Evolutionary conservation across 2,113 vertebrate species (phyloP).

Genomic region (Lagopus leucura): DNA sequence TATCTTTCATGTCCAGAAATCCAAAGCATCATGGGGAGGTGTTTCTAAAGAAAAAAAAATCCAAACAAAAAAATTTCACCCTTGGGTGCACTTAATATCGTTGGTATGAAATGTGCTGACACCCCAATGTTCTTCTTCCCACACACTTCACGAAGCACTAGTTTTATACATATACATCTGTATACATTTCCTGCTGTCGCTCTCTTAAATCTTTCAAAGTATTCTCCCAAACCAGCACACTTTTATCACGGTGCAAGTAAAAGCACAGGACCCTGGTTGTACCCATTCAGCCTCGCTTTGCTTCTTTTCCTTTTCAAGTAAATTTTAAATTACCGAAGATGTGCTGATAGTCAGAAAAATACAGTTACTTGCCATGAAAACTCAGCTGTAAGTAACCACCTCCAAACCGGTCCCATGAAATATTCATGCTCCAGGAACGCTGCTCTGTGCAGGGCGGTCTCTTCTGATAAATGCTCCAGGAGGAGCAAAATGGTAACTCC

Average conservation of each 20-base stretch:
- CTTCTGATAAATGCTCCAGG: not conserved
- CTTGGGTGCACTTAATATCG: constrained; percentile 49
- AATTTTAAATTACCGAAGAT: constrained; percentile 54
- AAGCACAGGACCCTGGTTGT: constrained; percentile 17
- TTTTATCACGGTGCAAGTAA: constrained; percentile 1
- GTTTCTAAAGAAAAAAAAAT: not conserved
- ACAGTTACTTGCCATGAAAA: constrained; percentile 35
- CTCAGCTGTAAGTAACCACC: constrained; percentile 37
- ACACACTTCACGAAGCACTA: not conserved
- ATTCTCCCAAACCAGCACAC: constrained; percentile 19
- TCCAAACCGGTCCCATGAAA: constrained; percentile 38
- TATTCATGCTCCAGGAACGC: constrained; percentile 14
- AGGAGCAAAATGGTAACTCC: not conserved
- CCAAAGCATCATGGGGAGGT: not conserved
- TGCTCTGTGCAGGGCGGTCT: rapidly evolving
- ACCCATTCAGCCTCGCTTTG: not conserved
- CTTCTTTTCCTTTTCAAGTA: constrained; percentile 51
- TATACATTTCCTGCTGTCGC: constrained; percentile 50
- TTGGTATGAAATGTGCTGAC: constrained; percentile 58
- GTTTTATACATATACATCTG: constrained; percentile 51
- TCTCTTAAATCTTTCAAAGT: constrained; percentile 65
- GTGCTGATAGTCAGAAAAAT: constrained; percentile 56
- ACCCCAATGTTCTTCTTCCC: constrained; percentile 37
- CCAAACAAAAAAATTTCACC: constrained; percentile 44
- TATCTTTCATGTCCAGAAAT: constrained; percentile 6